Evolutionary conservation across 2,113 vertebrate genomes (phyloP).

Genomic region (Platichthys stellatus): DNA sequence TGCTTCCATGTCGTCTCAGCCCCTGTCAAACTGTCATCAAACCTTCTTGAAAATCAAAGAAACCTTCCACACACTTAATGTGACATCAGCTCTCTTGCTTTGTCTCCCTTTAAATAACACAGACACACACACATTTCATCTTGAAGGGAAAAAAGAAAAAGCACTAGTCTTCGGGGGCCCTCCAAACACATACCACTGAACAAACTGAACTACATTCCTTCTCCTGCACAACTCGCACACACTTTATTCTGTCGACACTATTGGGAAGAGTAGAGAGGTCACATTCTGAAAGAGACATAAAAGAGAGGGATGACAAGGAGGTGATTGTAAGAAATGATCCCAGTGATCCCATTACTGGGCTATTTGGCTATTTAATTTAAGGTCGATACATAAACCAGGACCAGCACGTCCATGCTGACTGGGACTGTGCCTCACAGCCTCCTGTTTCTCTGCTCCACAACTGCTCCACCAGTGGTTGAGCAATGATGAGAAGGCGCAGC

Average conservation of each 20-base stretch:
- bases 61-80: slow-evolving; percentile 51
- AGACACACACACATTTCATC: slow-evolving; percentile 53
- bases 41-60: slow-evolving; percentile 70
- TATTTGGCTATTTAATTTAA: slow-evolving; percentile 56
- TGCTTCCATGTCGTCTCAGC: slow-evolving; percentile 63
- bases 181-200: slow-evolving; percentile 58
- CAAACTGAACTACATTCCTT: slow-evolving; percentile 58
- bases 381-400: slow-evolving; percentile 40
- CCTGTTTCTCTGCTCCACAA: slow-evolving; percentile 39
- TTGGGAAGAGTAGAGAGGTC: slow-evolving; percentile 14
- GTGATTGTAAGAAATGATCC: slow-evolving; percentile 44
- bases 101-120: slow-evolving; percentile 55
- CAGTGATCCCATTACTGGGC: slow-evolving; percentile 37
- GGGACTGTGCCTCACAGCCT: slow-evolving; percentile 21
- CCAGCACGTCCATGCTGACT: slow-evolving; percentile 30
- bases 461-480: slow-evolving; percentile 47
- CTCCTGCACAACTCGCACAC: slow-evolving; percentile 38
- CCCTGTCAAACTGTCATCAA: slow-evolving; percentile 70
- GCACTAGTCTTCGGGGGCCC: slow-evolving; percentile 31
- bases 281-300: slow-evolving; percentile 12
- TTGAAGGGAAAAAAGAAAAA: slow-evolving; percentile 44
- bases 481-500: slow-evolving; percentile 57
- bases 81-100: slow-evolving; percentile 58
- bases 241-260: slow-evolving; percentile 33
- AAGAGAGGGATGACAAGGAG: slow-evolving; percentile 15